Evolutionary conservation across 2,113 vertebrate species (phyloP).

Genomic region (Dunckerocampus dactyliophorus): DNA sequence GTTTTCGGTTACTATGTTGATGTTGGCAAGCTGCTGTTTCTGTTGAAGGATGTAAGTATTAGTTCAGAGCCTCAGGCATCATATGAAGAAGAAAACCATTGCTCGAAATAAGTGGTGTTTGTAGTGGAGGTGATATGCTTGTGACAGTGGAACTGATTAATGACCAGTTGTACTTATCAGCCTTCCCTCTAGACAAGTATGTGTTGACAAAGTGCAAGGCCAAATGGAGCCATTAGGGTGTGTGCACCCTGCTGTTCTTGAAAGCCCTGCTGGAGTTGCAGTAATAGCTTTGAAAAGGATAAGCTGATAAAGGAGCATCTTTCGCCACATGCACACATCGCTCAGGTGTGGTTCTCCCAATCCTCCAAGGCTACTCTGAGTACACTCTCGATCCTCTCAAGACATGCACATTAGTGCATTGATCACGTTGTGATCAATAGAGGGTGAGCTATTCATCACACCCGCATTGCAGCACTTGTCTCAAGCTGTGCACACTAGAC

Average conservation of each 20-base stretch:
- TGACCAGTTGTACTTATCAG: neutral
- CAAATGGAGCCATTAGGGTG: constrained; percentile 26
- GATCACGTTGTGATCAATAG: constrained; percentile 40
- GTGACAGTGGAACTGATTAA: constrained; percentile 16
- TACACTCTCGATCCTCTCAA: constrained; percentile 26
- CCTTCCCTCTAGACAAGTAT: constrained; percentile 23
- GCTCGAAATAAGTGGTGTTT: neutral
- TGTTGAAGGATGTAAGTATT: neutral
- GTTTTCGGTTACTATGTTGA: neutral
- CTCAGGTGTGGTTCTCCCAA: neutral
- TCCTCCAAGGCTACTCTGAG: constrained; percentile 1
- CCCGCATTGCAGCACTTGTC: constrained; percentile 35
- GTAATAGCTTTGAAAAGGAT: constrained; percentile 25
- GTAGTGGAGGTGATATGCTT: neutral
- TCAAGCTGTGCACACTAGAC: neutral
- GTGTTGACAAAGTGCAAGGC: constrained; percentile 18
- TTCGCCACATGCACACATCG: constrained; percentile 8
- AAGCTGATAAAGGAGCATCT: constrained; percentile 21
- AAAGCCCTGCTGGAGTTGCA: constrained; percentile 6
- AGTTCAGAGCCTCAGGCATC: neutral
- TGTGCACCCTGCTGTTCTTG: constrained; percentile 1
- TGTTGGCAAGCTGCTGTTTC: neutral
- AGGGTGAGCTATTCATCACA: constrained; percentile 29
- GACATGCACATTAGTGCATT: constrained; percentile 39
- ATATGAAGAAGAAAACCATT: constrained; percentile 1